Evolutionary conservation across 2,113 vertebrate genomes (phyloP).

Genomic region (Neotragus moschatus): DNA sequence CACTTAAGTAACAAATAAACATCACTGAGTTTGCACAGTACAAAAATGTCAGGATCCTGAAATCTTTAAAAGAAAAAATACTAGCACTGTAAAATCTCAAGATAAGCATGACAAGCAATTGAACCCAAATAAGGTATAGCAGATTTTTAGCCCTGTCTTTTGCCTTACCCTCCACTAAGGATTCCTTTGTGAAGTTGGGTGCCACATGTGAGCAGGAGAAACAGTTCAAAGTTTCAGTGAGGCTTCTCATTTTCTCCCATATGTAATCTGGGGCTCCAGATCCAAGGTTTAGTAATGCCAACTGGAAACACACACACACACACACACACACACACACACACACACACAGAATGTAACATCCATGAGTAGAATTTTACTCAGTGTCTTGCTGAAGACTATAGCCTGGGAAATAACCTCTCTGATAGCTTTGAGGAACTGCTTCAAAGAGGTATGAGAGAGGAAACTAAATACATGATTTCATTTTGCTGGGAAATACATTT

Average conservation of each 20-base stretch:
- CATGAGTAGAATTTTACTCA: neutral
- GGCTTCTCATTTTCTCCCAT: neutral
- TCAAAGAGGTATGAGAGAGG: neutral
- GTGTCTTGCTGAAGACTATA: neutral
- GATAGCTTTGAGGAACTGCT: neutral
- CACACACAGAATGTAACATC: neutral
- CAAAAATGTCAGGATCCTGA: neutral
- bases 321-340: neutral
- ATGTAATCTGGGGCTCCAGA: neutral
- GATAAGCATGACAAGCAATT: neutral
- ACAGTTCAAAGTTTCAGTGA: neutral
- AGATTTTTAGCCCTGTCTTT: neutral
- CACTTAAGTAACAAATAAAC: conserved; percentile 13
- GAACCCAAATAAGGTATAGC: neutral
- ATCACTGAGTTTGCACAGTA: neutral
- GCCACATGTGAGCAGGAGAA: neutral
- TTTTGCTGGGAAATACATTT: neutral
- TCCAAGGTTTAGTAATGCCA: neutral
- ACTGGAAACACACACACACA: neutral
- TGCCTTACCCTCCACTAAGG: neutral
- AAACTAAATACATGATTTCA: neutral
- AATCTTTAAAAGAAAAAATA: conserved; percentile 2
- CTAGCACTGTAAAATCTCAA: neutral
- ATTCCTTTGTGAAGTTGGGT: neutral
- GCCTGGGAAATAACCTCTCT: neutral